Evolutionary conservation across 1,140 invertebrate species (phyloP), one percentile per base, ranked within the genome.

Genomic region (Phymorhynchus buccinoides): DNA sequence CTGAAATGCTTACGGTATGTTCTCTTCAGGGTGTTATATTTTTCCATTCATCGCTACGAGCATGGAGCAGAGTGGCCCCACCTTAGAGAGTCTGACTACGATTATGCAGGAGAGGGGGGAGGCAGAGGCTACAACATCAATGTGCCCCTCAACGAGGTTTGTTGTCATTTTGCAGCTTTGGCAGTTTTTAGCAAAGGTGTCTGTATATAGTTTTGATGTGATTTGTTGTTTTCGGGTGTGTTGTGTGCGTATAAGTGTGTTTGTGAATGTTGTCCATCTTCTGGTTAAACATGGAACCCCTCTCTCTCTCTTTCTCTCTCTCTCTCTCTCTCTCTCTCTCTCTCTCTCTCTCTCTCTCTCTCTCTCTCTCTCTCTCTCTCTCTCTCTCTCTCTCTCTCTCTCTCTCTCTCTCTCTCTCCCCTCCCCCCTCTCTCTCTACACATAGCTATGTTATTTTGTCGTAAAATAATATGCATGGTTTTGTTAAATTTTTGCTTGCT

Each of bases 1-100:
- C n/a, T n/a, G n/a, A n/a, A n/a, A n/a, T n/a, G n/a, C n/a, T n/a
- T n/a, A n/a, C n/a, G n/a, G n/a, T n/a, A 80, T 39, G 78, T 42
- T 86, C 88, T 88, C 94, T 94, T 88, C 90, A 97, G 97, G 90
- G 98, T 99, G 44, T 94, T 99, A 14, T 99, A 99, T 93, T 97
- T 99, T 94, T 99, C 98, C 0, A 97, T 99, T 87, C 99, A 99
- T 94, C 97, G 98, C 3, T 99, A 97, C 93, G 97, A 99, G 93
- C 93, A 98, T 91, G 99, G 98, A 2, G 94, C 94, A 80, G 99
- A 98, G 93, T 99, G 98, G 98, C 98, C 99, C 0, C 96, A 98
- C 92, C 94, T 99, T 30, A 93, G 95, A 77, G 98, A 99, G 94
- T 98, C 97, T 0, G 95, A 99, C 93, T 99, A 96, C 93, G 95